A percentile compares a stretch with the other conserved stretches of the same genome.
Evolutionary conservation across 1,140 invertebrate genomes (phyloP).

Genomic region (Neodiprion lecontei): DNA sequence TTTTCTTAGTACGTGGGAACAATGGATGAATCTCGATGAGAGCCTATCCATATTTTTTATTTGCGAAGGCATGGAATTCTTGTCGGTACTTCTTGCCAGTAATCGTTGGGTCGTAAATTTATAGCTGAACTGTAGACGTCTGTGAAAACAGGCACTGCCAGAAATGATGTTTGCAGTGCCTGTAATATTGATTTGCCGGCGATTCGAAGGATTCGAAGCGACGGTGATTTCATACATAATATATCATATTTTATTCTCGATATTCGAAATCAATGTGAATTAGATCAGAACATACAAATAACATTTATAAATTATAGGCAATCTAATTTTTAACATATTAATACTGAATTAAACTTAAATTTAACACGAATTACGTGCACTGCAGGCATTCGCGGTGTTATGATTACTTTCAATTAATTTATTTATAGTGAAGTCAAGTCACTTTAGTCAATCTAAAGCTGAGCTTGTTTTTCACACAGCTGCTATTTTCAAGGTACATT

Average conservation of each 20-base stretch:
- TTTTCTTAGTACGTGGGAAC: too few relatives aligned
- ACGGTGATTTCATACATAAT: conserved; percentile 5
- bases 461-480: background rate
- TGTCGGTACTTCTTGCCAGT: too few relatives aligned
- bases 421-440: background rate
- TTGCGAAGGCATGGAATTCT: too few relatives aligned
- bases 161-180: too few relatives aligned
- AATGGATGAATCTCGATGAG: too few relatives aligned
- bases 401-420: background rate
- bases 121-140: too few relatives aligned
- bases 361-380: background rate
- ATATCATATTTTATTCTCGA: conserved; percentile 22
- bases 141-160: too few relatives aligned
- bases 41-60: too few relatives aligned
- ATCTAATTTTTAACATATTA: background rate
- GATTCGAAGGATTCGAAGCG: too few relatives aligned
- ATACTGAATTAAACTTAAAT: conserved; percentile 2
- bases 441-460: background rate
- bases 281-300: background rate
- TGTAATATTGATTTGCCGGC: too few relatives aligned
- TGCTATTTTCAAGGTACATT: background rate
- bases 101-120: too few relatives aligned
- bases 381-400: background rate
- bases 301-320: background rate
- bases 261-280: conserved; percentile 9